Evolutionary conservation across 2,797 vertebrate species (phyloP), one percentile per base, ranked within the genome.

Genomic region (Peromyscus attwateri): DNA sequence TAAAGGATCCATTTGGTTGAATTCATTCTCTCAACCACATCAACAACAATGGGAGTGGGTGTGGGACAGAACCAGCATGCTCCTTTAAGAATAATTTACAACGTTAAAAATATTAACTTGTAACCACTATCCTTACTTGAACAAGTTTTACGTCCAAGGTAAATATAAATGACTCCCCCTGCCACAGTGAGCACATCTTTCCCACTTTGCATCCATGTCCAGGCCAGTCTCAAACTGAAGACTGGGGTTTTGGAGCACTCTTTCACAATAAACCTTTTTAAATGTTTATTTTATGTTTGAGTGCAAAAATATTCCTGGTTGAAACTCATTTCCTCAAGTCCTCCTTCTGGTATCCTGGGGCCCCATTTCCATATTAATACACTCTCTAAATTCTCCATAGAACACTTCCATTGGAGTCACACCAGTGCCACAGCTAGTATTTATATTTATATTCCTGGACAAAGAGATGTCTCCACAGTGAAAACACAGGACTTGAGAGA

Each of bases 281-380:
- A 98, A 98, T 98, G 98, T 99, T 99, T 99, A 98, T 98, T 99
- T 98, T 98, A 98, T 97, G 97, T 98, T 98, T 98, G 97, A 96
- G 97, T 95, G 94, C 98, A 98, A 99, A 98, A 98, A 97, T 98
- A 98, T 98, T 98, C 98, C 98, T 95, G 97, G 97, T 97, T 96
- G 95, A 94, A 98, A 95, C 94, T 97, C 97, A 98, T 98, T 98
- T 98, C 97, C 97, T 98, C 98, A 98, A 98, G 96, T 98, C 97
- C 89, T 97, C 96, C 96, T 97, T 93, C 95, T 98, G 98, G 98
- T 98, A 98, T 97, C 81, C 73, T 70, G 10, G 92, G 77, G 71
- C 70, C 96, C 98, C 97, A 97, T 98, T 98, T 98, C 98, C 98
- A 97, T 94, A 98, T 97, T 98, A 98, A 98, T 87, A 98, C 80